phyloP scores from a whole-genome alignment of 2,113 vertebrate genomes.

The Coracopsis vasa region DNA sequence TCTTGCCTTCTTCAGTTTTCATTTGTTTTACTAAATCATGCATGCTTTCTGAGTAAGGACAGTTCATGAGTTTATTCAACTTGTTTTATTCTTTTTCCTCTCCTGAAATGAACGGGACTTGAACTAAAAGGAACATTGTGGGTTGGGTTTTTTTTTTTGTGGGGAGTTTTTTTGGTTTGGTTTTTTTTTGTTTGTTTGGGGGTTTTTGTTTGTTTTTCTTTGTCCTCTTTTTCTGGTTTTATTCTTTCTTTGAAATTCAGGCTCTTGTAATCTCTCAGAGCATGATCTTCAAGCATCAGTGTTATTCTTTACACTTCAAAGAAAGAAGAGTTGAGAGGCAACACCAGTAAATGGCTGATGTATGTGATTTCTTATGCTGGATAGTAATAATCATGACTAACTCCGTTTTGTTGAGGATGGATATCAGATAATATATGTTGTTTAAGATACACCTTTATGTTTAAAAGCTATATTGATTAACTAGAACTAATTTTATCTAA shows the following conservation, averaged over 20 bases:
- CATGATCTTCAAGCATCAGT: not conserved
- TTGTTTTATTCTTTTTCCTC: not conserved
- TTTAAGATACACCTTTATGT: not conserved
- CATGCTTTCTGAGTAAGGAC: not conserved
- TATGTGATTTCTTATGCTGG: not conserved
- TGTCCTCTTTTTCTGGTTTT: not conserved
- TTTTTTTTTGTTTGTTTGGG: not conserved
- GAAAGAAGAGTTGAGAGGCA: not conserved
- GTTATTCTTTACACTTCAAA: not conserved
- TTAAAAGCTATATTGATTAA: not conserved
- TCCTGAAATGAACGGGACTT: not conserved
- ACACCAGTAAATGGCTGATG: not conserved
- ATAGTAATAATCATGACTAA: not conserved
- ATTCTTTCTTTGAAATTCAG: not conserved
- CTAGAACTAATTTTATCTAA: not conserved
- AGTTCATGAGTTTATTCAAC: not conserved
- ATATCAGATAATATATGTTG: not conserved
- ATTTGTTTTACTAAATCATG: not conserved
- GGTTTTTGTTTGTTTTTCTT: not conserved
- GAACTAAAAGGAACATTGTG: not conserved
- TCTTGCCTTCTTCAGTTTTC: not conserved
- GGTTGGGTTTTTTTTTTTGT: not conserved
- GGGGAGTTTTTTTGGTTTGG: too few relatives aligned
- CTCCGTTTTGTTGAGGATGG: not conserved
- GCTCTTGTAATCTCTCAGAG: not conserved